Base-by-base conservation (phyloP, 2,797 vertebrate species). In the Dipus sagitta region DNA sequence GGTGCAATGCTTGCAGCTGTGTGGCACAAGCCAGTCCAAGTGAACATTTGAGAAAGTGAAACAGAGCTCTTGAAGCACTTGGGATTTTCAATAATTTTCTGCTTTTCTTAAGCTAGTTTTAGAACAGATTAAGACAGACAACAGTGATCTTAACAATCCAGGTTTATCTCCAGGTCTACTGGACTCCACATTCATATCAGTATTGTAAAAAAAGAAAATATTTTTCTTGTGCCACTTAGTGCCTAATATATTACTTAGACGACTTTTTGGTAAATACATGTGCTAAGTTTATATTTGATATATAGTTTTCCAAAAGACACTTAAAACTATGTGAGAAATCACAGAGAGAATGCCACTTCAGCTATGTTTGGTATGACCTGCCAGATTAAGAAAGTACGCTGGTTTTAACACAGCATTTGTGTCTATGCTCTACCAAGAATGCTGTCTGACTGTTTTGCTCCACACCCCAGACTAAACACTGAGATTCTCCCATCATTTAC, bases 251-350 rank as follows among this genome's bases (percentile, higher is more conserved):
- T n/a, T n/a, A n/a, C n/a, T n/a, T n/a, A n/a, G n/a, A n/a, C n/a
- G n/a, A n/a, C n/a, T n/a, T n/a, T 81, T 94, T 76, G 23, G 38
- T 94, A 81, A 18, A 34, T 6, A 67, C 20, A 82, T 77, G 71
- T 74, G 70, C 24, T 75, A 92, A 87, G 38, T 79, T 82, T 4
- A 52, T 60, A 58, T 54, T 77, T 87, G 17, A 52, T 75, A 79
- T 42, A 18, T 82, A 67, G 6, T 65, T 95, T 52, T 76, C 23
- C 10, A 24, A 64, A 42, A 32, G 1, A 72, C 68, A 74, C 32
- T 85, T 75, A 70, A 92, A 74, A 62, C 2, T 34, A 3, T 67
- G 2, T 52, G 68, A 26, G 20, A 94, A 88, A 28, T 24, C 13
- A 11, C 54, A 75, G 32, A 83, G n/a, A 11, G 9, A 81, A 58